phyloP scores from a whole-genome alignment of 2,797 vertebrate species.

The Sandelia bainsii region DNA sequence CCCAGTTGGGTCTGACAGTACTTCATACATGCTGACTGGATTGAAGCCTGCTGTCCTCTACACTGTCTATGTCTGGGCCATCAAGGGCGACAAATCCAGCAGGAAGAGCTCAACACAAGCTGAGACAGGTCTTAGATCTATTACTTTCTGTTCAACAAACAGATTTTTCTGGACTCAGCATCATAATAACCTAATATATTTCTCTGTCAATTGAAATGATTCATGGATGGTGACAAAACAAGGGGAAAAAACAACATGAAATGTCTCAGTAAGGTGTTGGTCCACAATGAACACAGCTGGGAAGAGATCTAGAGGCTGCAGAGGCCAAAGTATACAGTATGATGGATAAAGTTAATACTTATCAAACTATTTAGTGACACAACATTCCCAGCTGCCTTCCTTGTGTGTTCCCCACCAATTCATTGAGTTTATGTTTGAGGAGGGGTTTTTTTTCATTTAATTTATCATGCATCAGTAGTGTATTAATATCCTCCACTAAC shows the following conservation, averaged over 20 bases:
- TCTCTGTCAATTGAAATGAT: neutral
- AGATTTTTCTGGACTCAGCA: neutral
- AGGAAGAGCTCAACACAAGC: slow-evolving; percentile 78
- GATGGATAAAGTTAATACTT: neutral
- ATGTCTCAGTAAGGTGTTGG: neutral
- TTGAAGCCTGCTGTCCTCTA: slow-evolving; percentile 84
- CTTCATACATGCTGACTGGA: slow-evolving; percentile 72
- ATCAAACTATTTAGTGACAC: neutral
- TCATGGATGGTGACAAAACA: slow-evolving; percentile 1
- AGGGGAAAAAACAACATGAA: neutral
- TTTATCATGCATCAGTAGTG: slow-evolving; percentile 22
- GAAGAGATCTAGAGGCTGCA: neutral
- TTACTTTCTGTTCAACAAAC: neutral
- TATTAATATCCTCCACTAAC: slow-evolving; percentile 52
- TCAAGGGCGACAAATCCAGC: slow-evolving; percentile 83
- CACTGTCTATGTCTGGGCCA: slow-evolving; percentile 81
- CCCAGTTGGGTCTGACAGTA: slow-evolving; percentile 74
- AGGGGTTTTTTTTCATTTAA: neutral
- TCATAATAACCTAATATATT: neutral
- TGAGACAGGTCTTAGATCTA: slow-evolving; percentile 79
- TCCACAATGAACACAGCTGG: too few species aligned
- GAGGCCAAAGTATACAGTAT: neutral
- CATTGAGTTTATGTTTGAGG: neutral
- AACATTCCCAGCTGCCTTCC: neutral
- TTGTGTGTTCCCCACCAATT: neutral